Base-by-base conservation (phyloP, 30 jellyfish, hydroid and myxozoan species). In the Aurelia sp. region DNA sequence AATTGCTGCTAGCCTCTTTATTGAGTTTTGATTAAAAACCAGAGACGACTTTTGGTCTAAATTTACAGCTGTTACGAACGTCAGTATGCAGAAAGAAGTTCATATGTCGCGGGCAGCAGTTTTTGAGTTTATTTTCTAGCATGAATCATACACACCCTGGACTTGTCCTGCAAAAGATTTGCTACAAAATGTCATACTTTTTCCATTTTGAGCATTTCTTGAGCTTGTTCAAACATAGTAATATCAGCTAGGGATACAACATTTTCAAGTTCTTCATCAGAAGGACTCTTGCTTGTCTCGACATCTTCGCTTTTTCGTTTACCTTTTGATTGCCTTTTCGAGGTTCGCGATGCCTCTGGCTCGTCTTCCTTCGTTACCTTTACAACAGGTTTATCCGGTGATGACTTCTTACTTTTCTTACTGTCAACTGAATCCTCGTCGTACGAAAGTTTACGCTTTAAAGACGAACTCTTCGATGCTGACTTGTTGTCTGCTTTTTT, bases 151-250 rank as follows among this genome's bases (percentile, higher is more conserved):
- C 33, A 1, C 33, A 27, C 33, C 2, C 33, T 27, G 2, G 33
- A 27, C 33, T 27, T 27, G 66, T 16, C 20, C 19, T 57, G 1
- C 2, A 57, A 64, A 22, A 15, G 75, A 15, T 5, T 13, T 2
- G 62, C 11, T 12, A 13, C 57, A 78, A 52, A 69, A 51, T 1
- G 0, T 63, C 81, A 57, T 47, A 84, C 97, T 71, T 47, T 16
- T 5, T 77, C 77, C 27, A 5, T 52, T 44, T 76, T 69, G 0
- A 59, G 72, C 52, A 67, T 63, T 44, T 52, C 63, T 58, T 69
- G 80, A 21, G 98, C 93, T 62, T 80, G 89, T 71, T 84, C 92
- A 55, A 65, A 91, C 82, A 78, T 13, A 4, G 85, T 90, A 16
- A 67, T 53, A 63, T 91, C 96, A 19, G 73, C 86, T 63, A 68